These are phyloP conservation scores for Caradrina kadenii DNA, from an alignment of 2,888 invertebrate genomes.

Conservation along the genomic window DNA sequence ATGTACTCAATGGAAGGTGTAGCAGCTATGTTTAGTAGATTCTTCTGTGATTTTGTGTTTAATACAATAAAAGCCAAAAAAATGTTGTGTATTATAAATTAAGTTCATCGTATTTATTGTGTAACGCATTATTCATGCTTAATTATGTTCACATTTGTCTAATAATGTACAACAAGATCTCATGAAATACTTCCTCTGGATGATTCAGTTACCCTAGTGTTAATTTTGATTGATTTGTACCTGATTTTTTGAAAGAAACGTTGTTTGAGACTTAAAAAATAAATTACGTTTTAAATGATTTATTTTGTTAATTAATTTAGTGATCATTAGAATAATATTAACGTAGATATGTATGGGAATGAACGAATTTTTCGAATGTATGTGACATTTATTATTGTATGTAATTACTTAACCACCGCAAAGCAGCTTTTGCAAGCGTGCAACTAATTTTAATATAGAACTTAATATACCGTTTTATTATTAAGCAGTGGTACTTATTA, in stretches of 20 bases:
- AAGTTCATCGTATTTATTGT: constrained; percentile 74
- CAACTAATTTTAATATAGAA: constrained; percentile 82
- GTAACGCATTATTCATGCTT: constrained; percentile 71
- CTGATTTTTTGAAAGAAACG: constrained; percentile 85
- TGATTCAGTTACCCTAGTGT: constrained; percentile 88
- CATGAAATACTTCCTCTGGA: constrained; percentile 84
- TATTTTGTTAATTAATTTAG: constrained; percentile 83
- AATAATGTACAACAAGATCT: constrained; percentile 82
- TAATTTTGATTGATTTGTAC: constrained; percentile 89
- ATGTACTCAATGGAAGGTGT: constrained; percentile 57
- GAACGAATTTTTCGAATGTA: constrained; percentile 81
- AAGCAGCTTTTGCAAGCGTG: constrained; percentile 87
- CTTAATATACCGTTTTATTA: constrained; percentile 77
- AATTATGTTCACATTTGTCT: constrained; percentile 66
- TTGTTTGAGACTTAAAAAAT: constrained; percentile 83
- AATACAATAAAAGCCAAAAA: constrained; percentile 85
- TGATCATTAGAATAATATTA: constrained; percentile 74
- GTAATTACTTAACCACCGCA: constrained; percentile 85
- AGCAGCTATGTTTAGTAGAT: constrained; percentile 72
- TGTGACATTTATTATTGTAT: constrained; percentile 76
- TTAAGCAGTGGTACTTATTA: constrained; percentile 71
- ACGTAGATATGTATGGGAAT: constrained; percentile 80
- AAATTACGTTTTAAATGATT: constrained; percentile 85
- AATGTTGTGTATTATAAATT: constrained; percentile 80
- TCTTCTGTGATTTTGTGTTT: constrained; percentile 87